phyloP scores from a whole-genome alignment of 2,113 vertebrate genomes.

The Sceloporus undulatus region DNA sequence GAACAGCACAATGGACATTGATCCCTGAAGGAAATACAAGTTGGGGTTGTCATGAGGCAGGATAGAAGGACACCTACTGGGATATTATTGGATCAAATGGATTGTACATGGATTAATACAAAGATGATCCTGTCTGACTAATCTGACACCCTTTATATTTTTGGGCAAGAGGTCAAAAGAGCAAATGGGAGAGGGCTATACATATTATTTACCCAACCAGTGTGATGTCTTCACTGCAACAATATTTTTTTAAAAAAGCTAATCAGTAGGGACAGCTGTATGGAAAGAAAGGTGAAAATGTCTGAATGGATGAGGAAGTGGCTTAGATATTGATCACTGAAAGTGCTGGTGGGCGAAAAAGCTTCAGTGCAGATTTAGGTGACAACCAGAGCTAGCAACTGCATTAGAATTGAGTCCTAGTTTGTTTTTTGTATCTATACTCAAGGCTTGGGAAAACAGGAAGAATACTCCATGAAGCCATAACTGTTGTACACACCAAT shows the following conservation, averaged over 20 bases:
- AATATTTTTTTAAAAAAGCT: constrained; percentile 38
- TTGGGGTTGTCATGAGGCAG: constrained; percentile 46
- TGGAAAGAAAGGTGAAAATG: constrained; percentile 26
- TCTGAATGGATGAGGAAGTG: constrained; percentile 43
- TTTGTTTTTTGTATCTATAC: constrained; percentile 41
- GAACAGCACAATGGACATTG: constrained; percentile 46
- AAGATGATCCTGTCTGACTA: constrained; percentile 44
- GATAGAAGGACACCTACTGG: constrained; percentile 28
- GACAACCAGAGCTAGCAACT: constrained; percentile 15
- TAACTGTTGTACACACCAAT: constrained; percentile 54
- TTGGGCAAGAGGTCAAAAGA: constrained; percentile 34
- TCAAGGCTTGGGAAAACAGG: constrained; percentile 35
- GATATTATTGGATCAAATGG: constrained; percentile 53
- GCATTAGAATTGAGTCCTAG: constrained; percentile 18
- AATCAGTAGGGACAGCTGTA: constrained; percentile 39
- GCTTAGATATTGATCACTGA: constrained; percentile 20
- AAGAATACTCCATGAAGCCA: constrained; percentile 54
- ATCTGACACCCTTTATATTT: constrained; percentile 53
- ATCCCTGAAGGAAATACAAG: constrained; percentile 50
- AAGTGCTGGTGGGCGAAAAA: constrained; percentile 18
- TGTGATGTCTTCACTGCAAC: constrained; percentile 6
- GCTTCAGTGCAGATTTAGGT: constrained; percentile 44
- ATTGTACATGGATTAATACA: constrained; percentile 44
- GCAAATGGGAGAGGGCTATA: constrained; percentile 25
- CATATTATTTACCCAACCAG: constrained; percentile 26